Conservation (phyloP, 2,888 invertebrate species). For the Rhimphoctona megacephalus region DNA sequence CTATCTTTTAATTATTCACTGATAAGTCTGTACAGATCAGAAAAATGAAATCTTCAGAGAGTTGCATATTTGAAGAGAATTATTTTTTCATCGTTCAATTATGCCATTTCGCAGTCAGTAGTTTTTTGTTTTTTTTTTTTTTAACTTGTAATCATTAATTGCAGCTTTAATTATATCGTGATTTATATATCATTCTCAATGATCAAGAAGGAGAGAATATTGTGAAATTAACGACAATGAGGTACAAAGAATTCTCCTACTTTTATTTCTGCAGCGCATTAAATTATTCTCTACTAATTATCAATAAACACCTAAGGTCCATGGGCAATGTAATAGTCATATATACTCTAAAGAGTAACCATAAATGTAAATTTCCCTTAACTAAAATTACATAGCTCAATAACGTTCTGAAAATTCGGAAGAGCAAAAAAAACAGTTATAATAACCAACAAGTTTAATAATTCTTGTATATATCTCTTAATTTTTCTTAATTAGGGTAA, state of each 20-base stretch:
- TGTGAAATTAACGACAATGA: not conserved
- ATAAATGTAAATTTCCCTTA: not conserved
- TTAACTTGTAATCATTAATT: not conserved
- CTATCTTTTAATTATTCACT: too few relatives aligned
- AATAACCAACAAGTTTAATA: constrained; percentile 27
- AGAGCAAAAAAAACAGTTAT: constrained; percentile 28
- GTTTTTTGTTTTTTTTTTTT: too few relatives aligned
- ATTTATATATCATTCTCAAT: not conserved
- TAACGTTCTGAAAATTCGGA: not conserved
- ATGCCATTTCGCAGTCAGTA: too few relatives aligned
- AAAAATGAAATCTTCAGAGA: too few relatives aligned
- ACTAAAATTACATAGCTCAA: not conserved
- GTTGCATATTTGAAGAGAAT: too few relatives aligned
- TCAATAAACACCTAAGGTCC: not conserved
- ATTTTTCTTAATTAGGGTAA: constrained; percentile 80
- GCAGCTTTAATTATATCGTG: not conserved
- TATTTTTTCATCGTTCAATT: too few relatives aligned
- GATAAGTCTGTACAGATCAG: too few relatives aligned
- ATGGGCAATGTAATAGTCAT: not conserved
- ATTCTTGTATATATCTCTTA: constrained; percentile 69
- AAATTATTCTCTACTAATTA: not conserved
- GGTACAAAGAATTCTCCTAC: not conserved
- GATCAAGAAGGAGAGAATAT: not conserved
- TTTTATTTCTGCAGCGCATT: not conserved
- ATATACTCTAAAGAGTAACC: not conserved